A percentile compares a stretch with the other conserved stretches of the same genome.
Evolutionary conservation across 2,113 vertebrate species (phyloP).

Genomic region (Aleadryas rufinucha): DNA sequence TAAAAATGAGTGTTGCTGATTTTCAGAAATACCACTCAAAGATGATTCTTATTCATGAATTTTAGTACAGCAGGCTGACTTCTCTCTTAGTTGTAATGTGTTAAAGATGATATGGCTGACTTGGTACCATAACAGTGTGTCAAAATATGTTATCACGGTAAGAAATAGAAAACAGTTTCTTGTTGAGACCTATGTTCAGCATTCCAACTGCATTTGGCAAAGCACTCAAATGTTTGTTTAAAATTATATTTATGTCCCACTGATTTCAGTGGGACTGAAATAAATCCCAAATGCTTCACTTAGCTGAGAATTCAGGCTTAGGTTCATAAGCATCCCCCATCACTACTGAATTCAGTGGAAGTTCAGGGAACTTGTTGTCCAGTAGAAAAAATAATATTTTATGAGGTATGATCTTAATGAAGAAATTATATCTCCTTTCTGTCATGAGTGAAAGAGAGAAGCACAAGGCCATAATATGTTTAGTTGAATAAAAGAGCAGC

Average conservation of each 20-base stretch:
- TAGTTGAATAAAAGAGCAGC: not conserved
- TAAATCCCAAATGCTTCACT: not conserved
- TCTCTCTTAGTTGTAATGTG: not conserved
- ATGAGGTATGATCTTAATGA: not conserved
- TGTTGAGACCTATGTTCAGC: not conserved
- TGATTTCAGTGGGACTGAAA: not conserved
- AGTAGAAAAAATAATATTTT: not conserved
- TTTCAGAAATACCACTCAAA: not conserved
- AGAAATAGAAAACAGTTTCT: constrained; percentile 14
- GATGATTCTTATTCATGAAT: not conserved
- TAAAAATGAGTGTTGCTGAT: not conserved
- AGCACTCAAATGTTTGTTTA: not conserved
- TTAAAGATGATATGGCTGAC: not conserved
- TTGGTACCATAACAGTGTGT: not conserved
- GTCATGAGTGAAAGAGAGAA: not conserved
- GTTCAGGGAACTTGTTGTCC: not conserved
- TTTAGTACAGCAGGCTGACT: not conserved
- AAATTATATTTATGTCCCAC: not conserved
- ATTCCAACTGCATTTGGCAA: not conserved
- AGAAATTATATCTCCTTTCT: not conserved
- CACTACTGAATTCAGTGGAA: not conserved
- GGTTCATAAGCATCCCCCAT: not conserved
- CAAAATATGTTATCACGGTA: not conserved
- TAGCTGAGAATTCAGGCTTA: not conserved
- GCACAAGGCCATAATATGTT: not conserved